Percentiles rank a stretch among this genome's conserved stretches.
These are phyloP conservation scores for Matsumurasca onukii DNA, from an alignment of 1,140 invertebrate species.

Conservation along the genomic window DNA sequence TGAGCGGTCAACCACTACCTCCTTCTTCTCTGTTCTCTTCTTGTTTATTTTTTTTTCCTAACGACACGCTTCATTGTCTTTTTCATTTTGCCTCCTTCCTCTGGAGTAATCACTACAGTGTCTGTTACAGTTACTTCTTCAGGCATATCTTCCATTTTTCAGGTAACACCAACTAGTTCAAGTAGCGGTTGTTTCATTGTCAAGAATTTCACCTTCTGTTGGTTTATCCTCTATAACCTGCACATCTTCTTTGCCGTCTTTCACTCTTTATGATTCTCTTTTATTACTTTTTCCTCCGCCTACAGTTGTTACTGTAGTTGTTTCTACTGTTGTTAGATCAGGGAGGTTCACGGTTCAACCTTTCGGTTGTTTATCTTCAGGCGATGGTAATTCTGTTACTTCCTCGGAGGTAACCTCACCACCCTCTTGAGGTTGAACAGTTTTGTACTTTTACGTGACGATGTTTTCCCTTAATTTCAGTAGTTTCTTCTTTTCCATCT, in stretches of 20 bases:
- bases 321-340: conserved; percentile 37
- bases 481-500: conserved; percentile 36
- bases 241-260: conserved; percentile 37
- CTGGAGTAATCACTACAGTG: conserved; percentile 40
- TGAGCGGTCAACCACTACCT: not conserved
- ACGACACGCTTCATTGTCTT: conserved; percentile 33
- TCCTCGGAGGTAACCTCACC: conserved; percentile 37
- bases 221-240: conserved; percentile 42
- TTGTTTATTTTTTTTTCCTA: too few relatives aligned
- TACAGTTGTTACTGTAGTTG: conserved; percentile 27
- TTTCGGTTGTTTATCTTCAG: not conserved
- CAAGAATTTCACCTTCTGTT: conserved; percentile 24
- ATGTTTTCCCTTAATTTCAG: not conserved
- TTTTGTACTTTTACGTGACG: not conserved
- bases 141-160: conserved; percentile 24
- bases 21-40: conserved; percentile 6
- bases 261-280: conserved; percentile 35
- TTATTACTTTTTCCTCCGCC: conserved; percentile 35
- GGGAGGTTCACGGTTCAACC: conserved; percentile 12
- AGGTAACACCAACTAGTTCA: conserved; percentile 34
- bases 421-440: conserved; percentile 13
- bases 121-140: conserved; percentile 32
- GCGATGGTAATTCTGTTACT: not conserved
- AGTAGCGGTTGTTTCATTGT: conserved; percentile 35
- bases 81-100: conserved; percentile 42